A percentile compares a stretch with the other conserved stretches of the same genome.
phyloP scores from a whole-genome alignment of 2,113 vertebrate species.

The Neotoma lepida region DNA sequence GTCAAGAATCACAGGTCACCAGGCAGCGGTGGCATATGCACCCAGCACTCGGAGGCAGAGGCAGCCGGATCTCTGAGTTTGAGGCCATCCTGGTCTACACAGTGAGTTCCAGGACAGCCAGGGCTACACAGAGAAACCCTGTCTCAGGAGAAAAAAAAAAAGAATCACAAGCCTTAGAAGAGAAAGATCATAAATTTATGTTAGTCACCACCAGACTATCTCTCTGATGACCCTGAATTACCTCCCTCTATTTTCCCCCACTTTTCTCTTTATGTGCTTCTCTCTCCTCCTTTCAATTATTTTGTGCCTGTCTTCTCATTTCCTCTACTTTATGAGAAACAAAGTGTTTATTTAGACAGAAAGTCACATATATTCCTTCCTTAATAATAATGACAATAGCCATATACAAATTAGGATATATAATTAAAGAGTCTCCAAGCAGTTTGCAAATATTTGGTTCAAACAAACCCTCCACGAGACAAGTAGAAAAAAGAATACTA shows the following conservation, averaged over 20 bases:
- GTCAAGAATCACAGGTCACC: constrained; percentile 34
- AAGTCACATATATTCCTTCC: not conserved
- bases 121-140: too few relatives aligned
- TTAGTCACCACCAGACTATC: not conserved
- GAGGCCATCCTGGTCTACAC: not conserved
- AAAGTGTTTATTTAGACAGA: constrained; percentile 58
- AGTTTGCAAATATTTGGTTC: constrained; percentile 57
- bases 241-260: not conserved
- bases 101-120: not conserved
- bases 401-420: constrained; percentile 52
- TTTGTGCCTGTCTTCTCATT: constrained; percentile 26
- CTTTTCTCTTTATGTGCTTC: constrained; percentile 21
- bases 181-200: constrained; percentile 3
- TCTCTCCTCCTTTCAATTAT: constrained; percentile 23
- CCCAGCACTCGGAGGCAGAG: not conserved
- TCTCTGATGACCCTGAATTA: not conserved
- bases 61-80: not conserved
- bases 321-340: constrained; percentile 25
- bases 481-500: constrained; percentile 30
- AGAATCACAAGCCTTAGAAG: constrained; percentile 19
- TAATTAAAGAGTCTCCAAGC: constrained; percentile 43
- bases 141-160: not conserved
- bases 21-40: not conserved
- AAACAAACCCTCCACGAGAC: not conserved
- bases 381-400: constrained; percentile 33